These are phyloP conservation scores for Gryon sp. DNA, from an alignment of 1,140 invertebrate genomes.

Conservation along the genomic window DNA sequence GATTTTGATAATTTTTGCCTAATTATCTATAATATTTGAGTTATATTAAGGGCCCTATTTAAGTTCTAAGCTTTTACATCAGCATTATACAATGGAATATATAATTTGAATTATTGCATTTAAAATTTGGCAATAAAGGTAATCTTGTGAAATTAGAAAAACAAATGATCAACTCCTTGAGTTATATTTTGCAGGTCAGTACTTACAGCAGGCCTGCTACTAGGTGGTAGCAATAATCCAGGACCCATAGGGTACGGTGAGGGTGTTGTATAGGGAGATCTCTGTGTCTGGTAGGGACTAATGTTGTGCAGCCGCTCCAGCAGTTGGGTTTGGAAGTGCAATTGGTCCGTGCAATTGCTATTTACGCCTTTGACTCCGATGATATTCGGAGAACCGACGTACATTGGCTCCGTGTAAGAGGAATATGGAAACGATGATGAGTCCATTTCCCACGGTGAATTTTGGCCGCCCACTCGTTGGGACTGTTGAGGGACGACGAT, in stretches of 20 bases:
- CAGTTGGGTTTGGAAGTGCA: constrained; percentile 80
- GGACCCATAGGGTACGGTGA: constrained; percentile 69
- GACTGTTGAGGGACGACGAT: constrained; percentile 41
- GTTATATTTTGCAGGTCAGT: background rate
- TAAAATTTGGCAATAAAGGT: no score
- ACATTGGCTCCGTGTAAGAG: constrained; percentile 68
- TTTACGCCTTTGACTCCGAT: constrained; percentile 62
- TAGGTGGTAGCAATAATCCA: constrained; percentile 69
- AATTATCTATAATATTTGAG: no score
- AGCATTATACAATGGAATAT: no score
- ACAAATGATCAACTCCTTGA: constrained; percentile 15
- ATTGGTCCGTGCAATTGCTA: constrained; percentile 71
- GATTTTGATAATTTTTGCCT: no score
- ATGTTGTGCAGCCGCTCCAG: constrained; percentile 81
- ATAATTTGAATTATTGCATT: no score
- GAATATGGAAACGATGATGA: constrained; percentile 70
- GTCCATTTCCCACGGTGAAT: constrained; percentile 75
- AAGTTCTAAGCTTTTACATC: no score
- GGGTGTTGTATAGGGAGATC: constrained; percentile 72
- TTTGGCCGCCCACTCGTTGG: constrained; percentile 69
- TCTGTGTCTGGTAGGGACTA: constrained; percentile 75
- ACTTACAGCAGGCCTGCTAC: constrained; percentile 69
- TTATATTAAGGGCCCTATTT: no score
- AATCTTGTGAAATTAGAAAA: no score
- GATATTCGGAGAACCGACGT: constrained; percentile 63